phyloP scores from a whole-genome alignment of 2,113 vertebrate species.

The Rana temporaria region DNA sequence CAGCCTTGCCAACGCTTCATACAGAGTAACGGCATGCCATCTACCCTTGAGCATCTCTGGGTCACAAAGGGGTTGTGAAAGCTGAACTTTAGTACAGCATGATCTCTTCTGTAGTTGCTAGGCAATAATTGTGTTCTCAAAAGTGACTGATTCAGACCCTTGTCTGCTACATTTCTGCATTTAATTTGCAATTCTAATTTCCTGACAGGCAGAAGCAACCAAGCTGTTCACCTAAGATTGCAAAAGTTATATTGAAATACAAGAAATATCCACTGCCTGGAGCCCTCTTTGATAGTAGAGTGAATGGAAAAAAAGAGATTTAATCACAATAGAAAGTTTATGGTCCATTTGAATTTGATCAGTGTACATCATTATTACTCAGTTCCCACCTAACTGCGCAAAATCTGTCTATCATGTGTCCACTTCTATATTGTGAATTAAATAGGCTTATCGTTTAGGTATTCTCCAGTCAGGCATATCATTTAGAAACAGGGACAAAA shows the following conservation, averaged over 20 bases:
- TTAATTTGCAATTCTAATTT: slow-evolving; percentile 84
- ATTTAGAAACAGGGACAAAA: too few species aligned
- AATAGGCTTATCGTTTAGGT: slow-evolving; percentile 17
- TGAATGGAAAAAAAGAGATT: slow-evolving; percentile 19
- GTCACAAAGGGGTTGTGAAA: slow-evolving; percentile 53
- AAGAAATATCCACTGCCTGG: slow-evolving; percentile 72
- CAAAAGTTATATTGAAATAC: slow-evolving; percentile 77
- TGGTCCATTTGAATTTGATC: slow-evolving; percentile 18
- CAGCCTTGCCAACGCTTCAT: background rate
- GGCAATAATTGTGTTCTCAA: slow-evolving; percentile 70
- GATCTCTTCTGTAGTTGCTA: slow-evolving; percentile 72
- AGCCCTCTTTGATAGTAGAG: slow-evolving; percentile 71
- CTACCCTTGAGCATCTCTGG: slow-evolving; percentile 51
- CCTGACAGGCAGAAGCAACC: slow-evolving; percentile 79
- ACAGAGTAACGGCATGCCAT: slow-evolving; percentile 16
- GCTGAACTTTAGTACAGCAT: slow-evolving; percentile 21
- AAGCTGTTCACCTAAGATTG: slow-evolving; percentile 82
- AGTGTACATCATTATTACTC: background rate
- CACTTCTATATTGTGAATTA: background rate
- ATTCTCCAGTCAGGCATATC: too few species aligned
- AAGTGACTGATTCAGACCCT: slow-evolving; percentile 70
- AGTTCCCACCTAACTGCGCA: background rate
- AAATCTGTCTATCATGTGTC: background rate
- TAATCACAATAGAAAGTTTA: background rate
- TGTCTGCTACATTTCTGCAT: slow-evolving; percentile 68